Evolutionary conservation across 1,140 invertebrate species (phyloP).

Genomic region (Pachypeltis micranthus): DNA sequence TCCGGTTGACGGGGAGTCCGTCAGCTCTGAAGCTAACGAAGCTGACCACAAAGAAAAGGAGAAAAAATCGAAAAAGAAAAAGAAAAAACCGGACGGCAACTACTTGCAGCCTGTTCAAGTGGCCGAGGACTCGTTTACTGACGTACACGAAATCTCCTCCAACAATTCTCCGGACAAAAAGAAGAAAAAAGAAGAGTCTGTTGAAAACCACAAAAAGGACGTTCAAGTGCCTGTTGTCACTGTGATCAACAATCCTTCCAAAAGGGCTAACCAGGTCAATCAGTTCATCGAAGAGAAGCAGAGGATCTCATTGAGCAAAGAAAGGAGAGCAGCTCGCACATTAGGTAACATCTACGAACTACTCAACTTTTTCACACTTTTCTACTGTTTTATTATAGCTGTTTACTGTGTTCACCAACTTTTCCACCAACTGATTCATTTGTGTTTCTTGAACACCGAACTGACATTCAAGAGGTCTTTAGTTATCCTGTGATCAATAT

Average conservation of each 20-base stretch:
- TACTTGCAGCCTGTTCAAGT: slow-evolving; percentile 41
- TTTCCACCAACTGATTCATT: too few relatives aligned
- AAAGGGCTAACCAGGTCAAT: slow-evolving; percentile 43
- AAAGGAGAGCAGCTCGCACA: slow-evolving; percentile 80
- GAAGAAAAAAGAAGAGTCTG: slow-evolving; percentile 5
- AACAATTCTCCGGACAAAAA: slow-evolving; percentile 24
- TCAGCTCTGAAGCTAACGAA: slow-evolving; percentile 62
- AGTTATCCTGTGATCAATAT: too few relatives aligned
- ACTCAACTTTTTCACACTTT: neutral
- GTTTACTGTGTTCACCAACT: too few relatives aligned
- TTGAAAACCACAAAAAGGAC: slow-evolving; percentile 7
- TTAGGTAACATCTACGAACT: slow-evolving; percentile 44
- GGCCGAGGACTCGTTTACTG: slow-evolving; percentile 51
- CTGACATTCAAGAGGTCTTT: too few relatives aligned
- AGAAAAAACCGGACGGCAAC: slow-evolving; percentile 36
- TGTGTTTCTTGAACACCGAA: too few relatives aligned
- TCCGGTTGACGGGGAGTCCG: slow-evolving; percentile 53
- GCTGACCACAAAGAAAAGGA: slow-evolving; percentile 40
- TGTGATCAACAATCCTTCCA: slow-evolving; percentile 23
- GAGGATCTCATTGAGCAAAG: slow-evolving; percentile 81
- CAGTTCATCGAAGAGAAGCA: slow-evolving; percentile 90
- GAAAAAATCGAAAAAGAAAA: slow-evolving; percentile 32
- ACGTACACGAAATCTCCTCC: slow-evolving; percentile 33
- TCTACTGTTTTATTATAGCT: too few relatives aligned
- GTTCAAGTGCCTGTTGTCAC: slow-evolving; percentile 32